Evolutionary conservation across 2,797 vertebrate species (phyloP).

Genomic region (Acanthurus lineatus): DNA sequence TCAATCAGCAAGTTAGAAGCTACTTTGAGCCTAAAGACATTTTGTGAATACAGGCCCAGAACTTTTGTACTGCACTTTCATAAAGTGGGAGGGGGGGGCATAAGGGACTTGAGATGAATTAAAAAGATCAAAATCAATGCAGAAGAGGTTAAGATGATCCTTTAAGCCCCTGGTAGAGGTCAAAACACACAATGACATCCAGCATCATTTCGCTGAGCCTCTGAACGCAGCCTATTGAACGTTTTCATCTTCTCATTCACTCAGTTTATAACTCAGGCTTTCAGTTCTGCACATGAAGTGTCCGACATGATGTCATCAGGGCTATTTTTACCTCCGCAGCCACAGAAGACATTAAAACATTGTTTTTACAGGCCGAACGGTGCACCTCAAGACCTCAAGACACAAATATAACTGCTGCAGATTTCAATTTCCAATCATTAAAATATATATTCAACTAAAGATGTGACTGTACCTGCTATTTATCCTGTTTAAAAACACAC

Average conservation of each 20-base stretch:
- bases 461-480: neutral
- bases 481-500: neutral
- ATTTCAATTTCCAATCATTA: slow-evolving; percentile 3
- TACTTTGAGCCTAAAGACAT: no score
- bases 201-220: neutral
- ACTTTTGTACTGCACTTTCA: neutral
- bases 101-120: neutral
- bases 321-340: slow-evolving; percentile 8
- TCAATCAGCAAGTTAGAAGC: no score
- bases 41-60: neutral
- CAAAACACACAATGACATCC: neutral
- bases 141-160: neutral
- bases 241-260: neutral
- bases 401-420: neutral
- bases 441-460: neutral
- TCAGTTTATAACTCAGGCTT: neutral
- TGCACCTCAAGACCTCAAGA: neutral
- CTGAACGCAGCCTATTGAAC: neutral
- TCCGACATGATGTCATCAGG: slow-evolving; percentile 24
- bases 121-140: neutral
- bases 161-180: neutral
- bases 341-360: slow-evolving; percentile 7
- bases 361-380: slow-evolving; percentile 9
- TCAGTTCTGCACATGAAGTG: neutral
- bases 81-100: neutral